Conservation (phyloP, 2,888 invertebrate genomes). For the Parnassius smintheus region DNA sequence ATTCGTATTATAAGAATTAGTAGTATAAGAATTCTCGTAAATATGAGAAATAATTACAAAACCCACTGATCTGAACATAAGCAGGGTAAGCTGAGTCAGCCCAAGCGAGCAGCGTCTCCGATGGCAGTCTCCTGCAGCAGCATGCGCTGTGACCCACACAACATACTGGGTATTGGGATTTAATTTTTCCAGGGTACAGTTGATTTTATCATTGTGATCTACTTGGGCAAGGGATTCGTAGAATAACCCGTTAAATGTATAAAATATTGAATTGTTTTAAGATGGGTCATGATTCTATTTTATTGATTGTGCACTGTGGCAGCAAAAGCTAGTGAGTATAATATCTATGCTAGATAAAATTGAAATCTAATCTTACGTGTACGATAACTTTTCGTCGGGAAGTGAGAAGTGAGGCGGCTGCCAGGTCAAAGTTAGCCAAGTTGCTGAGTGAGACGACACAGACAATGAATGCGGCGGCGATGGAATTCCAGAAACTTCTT, state of each 20-base stretch:
- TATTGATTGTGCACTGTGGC: too few relatives aligned
- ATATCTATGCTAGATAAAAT: too few relatives aligned
- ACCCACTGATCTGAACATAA: conserved; percentile 86
- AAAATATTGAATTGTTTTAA: too few relatives aligned
- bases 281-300: too few relatives aligned
- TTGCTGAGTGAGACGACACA: conserved; percentile 89
- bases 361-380: conserved; percentile 86
- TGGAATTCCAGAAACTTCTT: conserved; percentile 84
- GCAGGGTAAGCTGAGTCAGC: conserved; percentile 93
- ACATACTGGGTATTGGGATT: conserved; percentile 92
- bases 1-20: too few relatives aligned
- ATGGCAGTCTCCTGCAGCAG: conserved; percentile 86
- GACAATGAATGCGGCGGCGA: conserved; percentile 91
- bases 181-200: conserved; percentile 86
- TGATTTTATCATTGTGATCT: conserved; percentile 82
- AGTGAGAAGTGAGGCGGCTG: conserved; percentile 92
- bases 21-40: too few relatives aligned
- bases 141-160: conserved; percentile 87
- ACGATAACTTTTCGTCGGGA: conserved; percentile 88
- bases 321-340: too few relatives aligned
- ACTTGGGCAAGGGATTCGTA: conserved; percentile 82
- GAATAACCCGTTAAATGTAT: conserved; percentile 77
- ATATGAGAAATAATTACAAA: too few relatives aligned
- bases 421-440: conserved; percentile 91
- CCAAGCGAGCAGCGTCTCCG: conserved; percentile 92